Base-by-base conservation (phyloP, 2,113 vertebrate genomes). In the Corydoras maculifer region DNA sequence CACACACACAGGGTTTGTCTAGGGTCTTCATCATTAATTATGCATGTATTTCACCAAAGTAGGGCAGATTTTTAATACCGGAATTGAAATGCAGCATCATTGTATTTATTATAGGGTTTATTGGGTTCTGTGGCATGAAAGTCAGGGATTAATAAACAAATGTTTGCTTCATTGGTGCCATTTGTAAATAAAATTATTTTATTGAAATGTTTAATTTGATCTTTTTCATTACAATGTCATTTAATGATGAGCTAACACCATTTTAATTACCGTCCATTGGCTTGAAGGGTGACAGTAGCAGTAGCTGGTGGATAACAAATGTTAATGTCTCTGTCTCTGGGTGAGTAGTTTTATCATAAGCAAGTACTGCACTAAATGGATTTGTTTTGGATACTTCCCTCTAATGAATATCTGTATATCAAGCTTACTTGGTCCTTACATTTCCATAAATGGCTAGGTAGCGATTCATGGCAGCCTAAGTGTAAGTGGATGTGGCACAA, bases 391-490 rank as follows among this genome's bases (percentile, higher is more conserved):
- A 43, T 43, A 43, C 35, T 8, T 43, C 35, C 35, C 35, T 43
- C 35, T 25, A 25, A 43, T 43, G 35, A 43, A 5, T 43, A 43
- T 43, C 35, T 5, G 35, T 43, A 51, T 4, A 65, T 66, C 5
- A 54, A 66, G 2, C 51, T 12, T 53, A 53, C 13, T 30, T 12
- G 30, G 7, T 57, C 43, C 58, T 18, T 61, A 10, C 25, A 61
- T 61, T 51, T 69, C 58, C 68, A 51, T 69, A 61, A 69, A 69
- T 61, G 68, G 68, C n/a, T 29, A 12, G 9, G 8, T n/a, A 59
- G 55, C 35, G 35, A 43, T 43, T 4, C 35, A 43, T 8, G 35
- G 35, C 35, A 43, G 35, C 35, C 35, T 30, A 49, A 58, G 68
- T 70, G 58, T 32, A 49, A 53, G 58, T 68, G 30, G 59, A 43